Base-by-base conservation (phyloP, 2,113 vertebrate genomes). In the Anguilla japonica region DNA sequence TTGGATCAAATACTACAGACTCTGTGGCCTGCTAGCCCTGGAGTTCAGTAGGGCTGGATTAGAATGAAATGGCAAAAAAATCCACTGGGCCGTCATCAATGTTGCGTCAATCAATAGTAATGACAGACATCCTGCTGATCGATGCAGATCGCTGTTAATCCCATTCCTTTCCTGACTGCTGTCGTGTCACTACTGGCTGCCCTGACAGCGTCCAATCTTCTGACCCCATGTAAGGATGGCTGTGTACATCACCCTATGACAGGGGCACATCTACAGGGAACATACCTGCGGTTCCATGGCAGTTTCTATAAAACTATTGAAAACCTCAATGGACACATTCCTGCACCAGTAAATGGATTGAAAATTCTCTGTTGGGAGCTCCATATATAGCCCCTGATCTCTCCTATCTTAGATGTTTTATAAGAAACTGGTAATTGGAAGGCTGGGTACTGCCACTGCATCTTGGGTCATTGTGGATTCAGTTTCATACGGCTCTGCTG, bases 81-180 rank as follows among this genome's bases (percentile, higher is more conserved):
- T 67, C 60, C 60, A 71, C 5, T 7, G 1, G 3, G 22, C 26
- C 26, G 4, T 22, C 63, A 71, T 71, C 63, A n/a, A 11, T 75
- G 26, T 75, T 75, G 26, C 71, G 43, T 84, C 63, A 84, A 84
- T 88, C 75, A 81, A 89, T 85, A 86, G 88, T 85, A 87, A 88
- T 82, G 86, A 87, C 82, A 88, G 83, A 88, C 46, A 75, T 78
- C 22, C 81, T 87, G 86, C 81, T 50, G 86, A 90, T 71, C 81
- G 85, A 87, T 75, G 79, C 85, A 75, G 87, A 83, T 82, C 53
- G 87, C 89, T 89, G 88, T 91, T 90, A 90, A 90, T 91, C 85
- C 82, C 78, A 75, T 57, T 63, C 83, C 84, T 84, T 53, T 53
- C 82, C 20, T 22, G 60, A 67, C 18, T 22, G 18, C 60, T 67